A percentile compares a stretch with the other conserved stretches of the same genome.
phyloP scores from a whole-genome alignment of 2,797 vertebrate species.

The Morus bassanus region DNA sequence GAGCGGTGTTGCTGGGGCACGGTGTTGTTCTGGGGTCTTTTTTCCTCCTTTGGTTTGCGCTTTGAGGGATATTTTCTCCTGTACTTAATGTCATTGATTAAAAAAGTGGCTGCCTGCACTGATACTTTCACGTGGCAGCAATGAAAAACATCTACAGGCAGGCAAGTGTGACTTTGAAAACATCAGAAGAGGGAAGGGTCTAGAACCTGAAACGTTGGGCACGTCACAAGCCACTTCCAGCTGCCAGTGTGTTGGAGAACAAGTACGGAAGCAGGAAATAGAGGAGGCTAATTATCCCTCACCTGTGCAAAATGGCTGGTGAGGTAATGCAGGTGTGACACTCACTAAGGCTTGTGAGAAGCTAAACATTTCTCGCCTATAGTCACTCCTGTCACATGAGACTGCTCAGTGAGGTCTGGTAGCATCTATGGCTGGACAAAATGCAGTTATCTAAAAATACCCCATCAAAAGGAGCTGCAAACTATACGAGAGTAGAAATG shows the following conservation, averaged over 20 bases:
- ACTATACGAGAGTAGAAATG: neutral
- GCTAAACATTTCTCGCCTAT: neutral
- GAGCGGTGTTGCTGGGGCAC: neutral
- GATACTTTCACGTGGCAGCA: neutral
- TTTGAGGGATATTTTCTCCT: neutral
- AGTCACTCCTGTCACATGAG: neutral
- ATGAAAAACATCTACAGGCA: neutral
- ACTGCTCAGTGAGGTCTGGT: fast-evolving
- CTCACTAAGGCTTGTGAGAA: neutral
- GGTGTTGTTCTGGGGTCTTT: neutral
- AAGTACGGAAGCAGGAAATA: neutral
- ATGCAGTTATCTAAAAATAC: neutral
- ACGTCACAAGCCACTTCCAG: neutral
- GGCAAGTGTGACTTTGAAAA: neutral
- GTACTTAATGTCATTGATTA: neutral
- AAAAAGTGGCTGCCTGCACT: neutral
- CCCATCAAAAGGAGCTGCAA: neutral
- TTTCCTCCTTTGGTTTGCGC: neutral
- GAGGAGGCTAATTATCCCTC: neutral
- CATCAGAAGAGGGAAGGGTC: neutral
- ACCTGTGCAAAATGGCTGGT: neutral
- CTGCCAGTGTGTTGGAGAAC: neutral
- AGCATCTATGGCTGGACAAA: neutral
- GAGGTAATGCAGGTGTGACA: slow-evolving; percentile 10
- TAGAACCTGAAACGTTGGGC: neutral